phyloP scores from a whole-genome alignment of 2,797 vertebrate species.

The Coranthus polyacanthus region DNA sequence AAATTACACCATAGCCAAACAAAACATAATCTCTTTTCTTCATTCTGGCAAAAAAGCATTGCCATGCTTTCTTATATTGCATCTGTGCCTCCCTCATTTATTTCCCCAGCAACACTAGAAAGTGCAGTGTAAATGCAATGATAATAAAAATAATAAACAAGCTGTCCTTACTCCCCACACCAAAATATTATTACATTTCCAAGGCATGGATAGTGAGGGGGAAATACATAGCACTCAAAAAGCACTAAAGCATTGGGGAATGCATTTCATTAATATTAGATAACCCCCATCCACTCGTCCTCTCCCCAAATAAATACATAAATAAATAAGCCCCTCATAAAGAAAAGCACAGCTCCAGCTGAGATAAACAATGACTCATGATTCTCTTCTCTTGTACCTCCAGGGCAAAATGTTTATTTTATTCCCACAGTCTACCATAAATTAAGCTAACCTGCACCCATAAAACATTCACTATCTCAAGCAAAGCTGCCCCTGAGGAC shows the following conservation, averaged over 20 bases:
- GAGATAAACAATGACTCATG: constrained; percentile 91
- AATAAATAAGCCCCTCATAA: constrained; percentile 89
- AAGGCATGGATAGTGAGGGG: constrained; percentile 80
- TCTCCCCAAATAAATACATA: constrained; percentile 91
- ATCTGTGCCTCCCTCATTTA: constrained; percentile 82
- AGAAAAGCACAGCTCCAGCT: constrained; percentile 86
- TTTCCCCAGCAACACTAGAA: constrained; percentile 79
- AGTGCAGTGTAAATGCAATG: constrained; percentile 87
- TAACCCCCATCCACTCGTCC: constrained; percentile 87
- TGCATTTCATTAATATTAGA: constrained; percentile 92
- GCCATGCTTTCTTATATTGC: constrained; percentile 81
- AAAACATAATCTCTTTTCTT: constrained; percentile 84
- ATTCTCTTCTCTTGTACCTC: constrained; percentile 85
- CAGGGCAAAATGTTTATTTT: constrained; percentile 89
- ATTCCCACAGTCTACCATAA: constrained; percentile 87
- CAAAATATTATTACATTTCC: constrained; percentile 89
- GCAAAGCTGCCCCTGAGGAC: constrained; percentile 83
- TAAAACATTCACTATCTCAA: constrained; percentile 87
- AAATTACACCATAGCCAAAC: constrained; percentile 82
- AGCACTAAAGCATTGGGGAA: constrained; percentile 88
- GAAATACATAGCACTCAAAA: constrained; percentile 87
- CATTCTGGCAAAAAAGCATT: constrained; percentile 75
- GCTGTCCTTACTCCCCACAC: constrained; percentile 85
- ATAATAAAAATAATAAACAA: constrained; percentile 91
- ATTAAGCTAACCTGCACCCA: constrained; percentile 88